Evolutionary conservation across 1,140 invertebrate genomes (phyloP), one percentile per base, ranked within the genome.

Genomic region (Contarinia nasturtii): DNA sequence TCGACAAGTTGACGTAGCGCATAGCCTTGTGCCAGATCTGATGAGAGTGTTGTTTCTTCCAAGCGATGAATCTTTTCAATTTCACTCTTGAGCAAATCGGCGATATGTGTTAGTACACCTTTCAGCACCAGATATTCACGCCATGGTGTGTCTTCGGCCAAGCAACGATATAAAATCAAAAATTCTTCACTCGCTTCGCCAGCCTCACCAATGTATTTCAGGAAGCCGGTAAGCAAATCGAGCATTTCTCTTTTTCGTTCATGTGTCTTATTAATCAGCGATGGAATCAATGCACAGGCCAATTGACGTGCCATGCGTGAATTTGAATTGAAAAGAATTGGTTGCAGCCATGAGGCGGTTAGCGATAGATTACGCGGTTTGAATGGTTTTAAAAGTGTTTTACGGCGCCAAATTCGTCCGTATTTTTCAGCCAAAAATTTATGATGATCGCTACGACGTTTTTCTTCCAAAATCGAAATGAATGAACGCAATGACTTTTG

Each of bases 111-210:
- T 27, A 96, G 71, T 0, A 95, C 80, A 0, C 91, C 89, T 51
- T 77, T 79, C 36, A 91, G 71, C 49, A 89, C 86, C 42, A 96
- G 67, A 65, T 93, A 95, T 59, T 91, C 87, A 54, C 91, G 89
- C 87, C 89, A 95, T 17, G 87, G 86, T 0, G 77, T 71, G 46
- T 86, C 79, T 11, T 78, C 72, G 45, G 92, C 84, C 17, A 96
- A 67, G 54, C 71, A 81, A 59, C 91, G 83, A 64, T 91, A 95
- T 0, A 93, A 63, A 7, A 76, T 71, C 12, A 93, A 70, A 58
- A 92, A 97, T 60, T 97, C 90, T n/a, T 82, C 80, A 48, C 88
- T 86, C 54, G 81, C 84, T 63, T 95, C 90, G 2, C 92, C 92
- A 12, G 86, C 85, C 0, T 67, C 66, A 11, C 82, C 79, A 11